phyloP scores from a whole-genome alignment of 23 tunicate species.

The Styela clava region DNA sequence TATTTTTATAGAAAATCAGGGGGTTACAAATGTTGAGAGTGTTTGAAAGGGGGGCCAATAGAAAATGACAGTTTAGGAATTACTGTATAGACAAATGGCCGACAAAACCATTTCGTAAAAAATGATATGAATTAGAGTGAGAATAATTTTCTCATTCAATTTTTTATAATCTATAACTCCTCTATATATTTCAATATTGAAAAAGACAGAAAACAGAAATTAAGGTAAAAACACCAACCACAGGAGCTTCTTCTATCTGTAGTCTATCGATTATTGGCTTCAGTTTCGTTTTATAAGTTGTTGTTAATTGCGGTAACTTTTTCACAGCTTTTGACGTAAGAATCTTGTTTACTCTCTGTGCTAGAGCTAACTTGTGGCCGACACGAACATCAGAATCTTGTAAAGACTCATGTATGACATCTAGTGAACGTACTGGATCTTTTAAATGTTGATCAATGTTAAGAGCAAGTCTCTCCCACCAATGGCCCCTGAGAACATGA shows the following conservation, averaged over 20 bases:
- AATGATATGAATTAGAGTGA: too few relatives aligned
- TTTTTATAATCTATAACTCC: too few relatives aligned
- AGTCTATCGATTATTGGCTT: slow-evolving; percentile 14
- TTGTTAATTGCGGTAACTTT: slow-evolving; percentile 4
- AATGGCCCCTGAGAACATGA: slow-evolving; percentile 41
- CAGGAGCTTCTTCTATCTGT: slow-evolving; percentile 21
- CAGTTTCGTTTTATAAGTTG: slow-evolving; percentile 5
- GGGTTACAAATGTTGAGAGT: too few relatives aligned
- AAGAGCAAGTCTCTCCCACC: slow-evolving; percentile 77
- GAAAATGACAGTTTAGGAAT: too few relatives aligned
- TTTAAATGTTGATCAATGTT: slow-evolving; percentile 73
- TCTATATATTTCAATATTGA: too few relatives aligned
- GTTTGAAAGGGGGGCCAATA: too few relatives aligned
- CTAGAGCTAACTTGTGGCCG: slow-evolving; percentile 61
- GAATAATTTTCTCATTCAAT: too few relatives aligned
- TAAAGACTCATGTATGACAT: slow-evolving; percentile 29
- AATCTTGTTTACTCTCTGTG: slow-evolving; percentile 25
- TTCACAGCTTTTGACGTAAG: slow-evolving; percentile 13
- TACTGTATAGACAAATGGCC: too few relatives aligned
- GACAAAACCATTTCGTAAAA: too few relatives aligned
- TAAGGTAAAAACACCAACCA: slow-evolving; percentile 25
- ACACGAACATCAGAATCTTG: slow-evolving; percentile 46
- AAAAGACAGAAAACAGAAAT: too few relatives aligned
- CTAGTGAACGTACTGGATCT: slow-evolving; percentile 34
- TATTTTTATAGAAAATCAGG: too few relatives aligned